Base-by-base conservation (phyloP, 2,797 vertebrate species). In the Rachycentron canadum region DNA sequence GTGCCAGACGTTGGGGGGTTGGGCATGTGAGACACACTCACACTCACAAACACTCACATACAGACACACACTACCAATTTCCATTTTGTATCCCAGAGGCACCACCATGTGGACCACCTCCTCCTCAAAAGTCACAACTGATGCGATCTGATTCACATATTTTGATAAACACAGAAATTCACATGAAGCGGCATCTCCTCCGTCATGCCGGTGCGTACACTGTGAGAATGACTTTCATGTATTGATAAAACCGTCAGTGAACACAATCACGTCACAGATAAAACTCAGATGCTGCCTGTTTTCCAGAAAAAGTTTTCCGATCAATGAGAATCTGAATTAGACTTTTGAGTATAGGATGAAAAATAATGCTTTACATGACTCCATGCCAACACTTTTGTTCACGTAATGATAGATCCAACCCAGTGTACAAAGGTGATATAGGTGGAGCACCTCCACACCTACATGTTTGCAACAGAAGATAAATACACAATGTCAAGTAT, bases 1-100 rank as follows among this genome's bases (percentile, higher is more conserved):
- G 88, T 52, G 63, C 88, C 91, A 94, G 92, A 92, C 88, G 69
- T 84, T 75, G 73, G 81, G 89, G 85, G 90, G 86, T 76, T 80
- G 88, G 89, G 84, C 63, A 78, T 77, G 47, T 57, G 77, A 86
- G 78, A 87, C 66, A 80, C 62, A 74, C 71, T 72, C 55, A 78
- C 50, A 68, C 56, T 67, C 62, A 58, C 72, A 80, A 63, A 69
- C 75, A 73, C 61, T 78, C 64, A 73, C 38, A 76, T 53, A 60
- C 78, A 85, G 34, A 53, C 84, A 79, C 73, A 79, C 66, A 41
- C 77, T 62, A 82, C 76, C 73, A 68, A 88, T 89, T 90, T 87
- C 81, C 84, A 87, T 88, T 87, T 88, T 49, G 49, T 76, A 61
- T 77, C 87, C 86, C 83, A 76, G 73, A 85, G 86, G 78, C 76